Conservation (phyloP, 2,797 vertebrate species). For the Rhinella marina region DNA sequence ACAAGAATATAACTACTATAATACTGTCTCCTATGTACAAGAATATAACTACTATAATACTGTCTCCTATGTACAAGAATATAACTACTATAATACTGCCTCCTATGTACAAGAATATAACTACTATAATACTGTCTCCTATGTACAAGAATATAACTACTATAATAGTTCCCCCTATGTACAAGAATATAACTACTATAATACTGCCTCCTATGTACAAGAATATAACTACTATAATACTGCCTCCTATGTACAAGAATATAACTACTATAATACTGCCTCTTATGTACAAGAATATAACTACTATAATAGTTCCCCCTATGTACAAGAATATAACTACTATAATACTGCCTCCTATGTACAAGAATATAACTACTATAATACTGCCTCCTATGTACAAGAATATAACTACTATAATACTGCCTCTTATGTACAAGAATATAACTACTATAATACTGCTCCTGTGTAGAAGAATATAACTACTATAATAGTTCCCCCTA, state of each 20-base stretch:
- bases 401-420: conserved; percentile 18
- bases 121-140: conserved; percentile 15
- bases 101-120: conserved; percentile 6
- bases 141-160: conserved; percentile 8
- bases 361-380: conserved; percentile 9
- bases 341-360: conserved; percentile 1
- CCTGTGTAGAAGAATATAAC: neutral
- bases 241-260: neutral
- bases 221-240: conserved; percentile 22
- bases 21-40: too few relatives aligned
- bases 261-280: conserved; percentile 16
- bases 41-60: conserved; percentile 6
- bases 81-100: neutral
- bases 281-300: neutral
- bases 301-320: conserved; percentile 9
- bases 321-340: conserved; percentile 1
- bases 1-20: conserved; percentile 11
- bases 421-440: neutral
- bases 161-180: conserved; percentile 11
- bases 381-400: neutral
- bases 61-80: conserved; percentile 1
- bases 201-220: conserved; percentile 8
- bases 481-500: too few relatives aligned
- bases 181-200: conserved; percentile 9
- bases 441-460: too few relatives aligned